phyloP scores from a whole-genome alignment of 1,140 invertebrate species.

The Myzus persicae region DNA sequence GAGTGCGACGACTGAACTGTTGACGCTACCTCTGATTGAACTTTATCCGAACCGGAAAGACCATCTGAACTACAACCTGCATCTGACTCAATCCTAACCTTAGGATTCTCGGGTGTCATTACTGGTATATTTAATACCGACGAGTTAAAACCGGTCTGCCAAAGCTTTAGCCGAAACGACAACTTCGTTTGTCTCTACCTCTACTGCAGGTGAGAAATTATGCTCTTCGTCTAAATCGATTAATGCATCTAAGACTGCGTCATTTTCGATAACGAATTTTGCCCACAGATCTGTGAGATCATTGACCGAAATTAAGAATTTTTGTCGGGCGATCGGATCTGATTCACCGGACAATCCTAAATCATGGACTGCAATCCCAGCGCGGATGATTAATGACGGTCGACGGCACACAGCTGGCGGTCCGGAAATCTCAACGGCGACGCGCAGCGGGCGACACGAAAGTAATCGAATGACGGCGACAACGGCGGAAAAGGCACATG shows the following conservation, averaged over 20 bases:
- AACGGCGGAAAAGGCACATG: no score
- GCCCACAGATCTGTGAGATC: not conserved
- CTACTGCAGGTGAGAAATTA: not conserved
- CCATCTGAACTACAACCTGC: rapidly evolving
- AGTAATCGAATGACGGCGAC: no score
- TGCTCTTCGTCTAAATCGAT: not conserved
- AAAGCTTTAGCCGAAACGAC: not conserved
- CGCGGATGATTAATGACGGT: no score
- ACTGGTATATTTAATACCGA: no score
- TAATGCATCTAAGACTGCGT: not conserved
- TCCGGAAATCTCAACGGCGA: no score
- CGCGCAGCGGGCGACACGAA: no score
- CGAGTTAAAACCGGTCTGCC: not conserved
- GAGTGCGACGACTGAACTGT: no score
- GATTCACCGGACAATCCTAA: not conserved
- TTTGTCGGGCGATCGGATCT: not conserved
- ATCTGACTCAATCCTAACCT: no score
- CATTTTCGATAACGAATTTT: not conserved
- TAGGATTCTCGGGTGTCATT: no score
- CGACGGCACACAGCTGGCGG: no score
- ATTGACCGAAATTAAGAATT: not conserved
- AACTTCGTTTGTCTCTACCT: not conserved
- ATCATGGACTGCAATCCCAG: no score
- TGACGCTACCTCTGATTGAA: rapidly evolving
- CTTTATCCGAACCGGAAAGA: not conserved